Evolutionary conservation across 2,888 invertebrate genomes (phyloP), one percentile per base, ranked within the genome.

Genomic region (Gryllus longicercus): DNA sequence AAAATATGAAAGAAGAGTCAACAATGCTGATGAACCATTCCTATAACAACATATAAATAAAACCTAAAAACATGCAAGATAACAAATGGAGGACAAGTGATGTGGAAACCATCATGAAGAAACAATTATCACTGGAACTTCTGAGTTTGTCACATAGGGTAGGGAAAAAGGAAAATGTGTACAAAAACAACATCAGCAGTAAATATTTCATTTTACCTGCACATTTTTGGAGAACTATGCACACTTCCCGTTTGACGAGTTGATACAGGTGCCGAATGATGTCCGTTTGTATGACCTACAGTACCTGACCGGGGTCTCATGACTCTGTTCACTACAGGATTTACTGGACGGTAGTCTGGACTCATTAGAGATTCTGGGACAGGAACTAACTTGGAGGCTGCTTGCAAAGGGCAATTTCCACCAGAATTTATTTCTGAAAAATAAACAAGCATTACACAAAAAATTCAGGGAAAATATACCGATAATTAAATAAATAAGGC

Each of bases 331-430:
- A 21, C 63, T n/a, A 78, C 74, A n/a, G 75, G 25, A 38, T 23
- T 77, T 1, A 85, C 81, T 38, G 88, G 88, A 74, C 87, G 91
- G 86, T 93, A 93, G 86, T 95, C 95, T 0, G 94, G 95, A 85
- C 95, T 95, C 93, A 95, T 95, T 2, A 96, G 88, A 0, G 95
- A 94, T 86, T 96, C 96, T 0, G 95, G 95, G 50, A 95, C 95
- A 0, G 95, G 96, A 0, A 96, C 94, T 90, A 95, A 92, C 87
- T 95, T 95, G 0, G 95, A 94, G 14, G 95, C 93, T 14, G 95
- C 94, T 85, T 94, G 93, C 81, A 96, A 86, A 0, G 94, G 81
- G 25, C 79, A 81, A 16, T 49, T 76, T 8, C 51, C 25, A 12
- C 75, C 23, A 75, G 75, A 25, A 25, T 75, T 25, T 23, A 75